Percentiles rank a stretch among this genome's conserved stretches.
Evolutionary conservation across 2,113 vertebrate species (phyloP).

Genomic region (Forbesichthys papilliferus): DNA sequence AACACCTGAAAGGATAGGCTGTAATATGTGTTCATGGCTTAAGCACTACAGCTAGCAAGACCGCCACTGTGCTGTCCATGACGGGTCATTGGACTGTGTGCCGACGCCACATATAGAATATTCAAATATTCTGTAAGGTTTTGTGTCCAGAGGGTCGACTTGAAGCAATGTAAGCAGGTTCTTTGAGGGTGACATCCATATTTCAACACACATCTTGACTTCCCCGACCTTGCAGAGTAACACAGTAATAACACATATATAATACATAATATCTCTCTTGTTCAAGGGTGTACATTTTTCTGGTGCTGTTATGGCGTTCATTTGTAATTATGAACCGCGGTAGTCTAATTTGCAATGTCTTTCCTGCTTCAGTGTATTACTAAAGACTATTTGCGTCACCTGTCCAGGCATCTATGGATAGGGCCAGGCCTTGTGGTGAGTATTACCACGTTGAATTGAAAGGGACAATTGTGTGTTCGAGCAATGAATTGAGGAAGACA

Average conservation of each 20-base stretch:
- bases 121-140: slow-evolving; percentile 61
- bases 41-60: slow-evolving; percentile 7
- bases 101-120: slow-evolving; percentile 20
- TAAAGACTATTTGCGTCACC: slow-evolving; percentile 75
- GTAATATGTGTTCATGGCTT: slow-evolving; percentile 11
- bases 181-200: slow-evolving; percentile 69
- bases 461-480: slow-evolving; percentile 74
- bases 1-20: not conserved
- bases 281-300: slow-evolving; percentile 65
- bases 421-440: slow-evolving; percentile 55
- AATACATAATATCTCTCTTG: slow-evolving; percentile 75
- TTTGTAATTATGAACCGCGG: slow-evolving; percentile 76
- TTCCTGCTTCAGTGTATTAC: slow-evolving; percentile 63
- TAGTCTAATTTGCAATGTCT: slow-evolving; percentile 73
- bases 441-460: slow-evolving; percentile 71
- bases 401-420: slow-evolving; percentile 44
- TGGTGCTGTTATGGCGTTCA: slow-evolving; percentile 54
- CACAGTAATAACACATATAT: slow-evolving; percentile 80
- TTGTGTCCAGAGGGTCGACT: slow-evolving; percentile 67
- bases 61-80: slow-evolving; percentile 14
- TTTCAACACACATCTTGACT: slow-evolving; percentile 75
- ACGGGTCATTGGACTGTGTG: slow-evolving; percentile 21
- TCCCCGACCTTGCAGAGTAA: slow-evolving; percentile 71
- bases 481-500: slow-evolving; percentile 75
- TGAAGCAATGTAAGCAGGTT: slow-evolving; percentile 62